Percentiles rank a stretch among this genome's conserved stretches.
Evolutionary conservation across 2,113 vertebrate species (phyloP).

Genomic region (Dipodomys stephensi): DNA sequence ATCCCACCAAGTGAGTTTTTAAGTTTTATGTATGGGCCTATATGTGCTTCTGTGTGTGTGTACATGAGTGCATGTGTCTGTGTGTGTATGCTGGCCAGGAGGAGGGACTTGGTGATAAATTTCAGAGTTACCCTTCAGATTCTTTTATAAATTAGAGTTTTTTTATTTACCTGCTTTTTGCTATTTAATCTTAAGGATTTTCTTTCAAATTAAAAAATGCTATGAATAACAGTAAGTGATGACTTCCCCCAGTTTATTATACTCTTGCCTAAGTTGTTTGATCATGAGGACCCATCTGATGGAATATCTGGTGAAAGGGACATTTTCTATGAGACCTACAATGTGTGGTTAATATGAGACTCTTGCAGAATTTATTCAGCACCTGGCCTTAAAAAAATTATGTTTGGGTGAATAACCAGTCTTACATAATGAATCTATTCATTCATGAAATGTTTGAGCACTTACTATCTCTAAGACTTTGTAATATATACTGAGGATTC

Average conservation of each 20-base stretch:
- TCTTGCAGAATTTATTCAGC: background rate
- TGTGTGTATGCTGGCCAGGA: background rate
- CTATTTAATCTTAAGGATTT: background rate
- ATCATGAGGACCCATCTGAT: background rate
- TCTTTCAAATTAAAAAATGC: slow-evolving; percentile 18
- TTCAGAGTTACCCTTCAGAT: slow-evolving; percentile 67
- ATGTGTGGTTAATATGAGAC: background rate
- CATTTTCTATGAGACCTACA: background rate
- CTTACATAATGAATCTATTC: background rate
- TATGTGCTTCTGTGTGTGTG: background rate
- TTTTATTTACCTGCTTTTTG: slow-evolving; percentile 36
- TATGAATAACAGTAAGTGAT: background rate
- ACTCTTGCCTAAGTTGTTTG: slow-evolving; percentile 6
- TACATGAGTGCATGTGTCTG: background rate
- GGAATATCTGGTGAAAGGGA: background rate
- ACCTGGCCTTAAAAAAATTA: slow-evolving; percentile 40
- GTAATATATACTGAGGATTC: background rate
- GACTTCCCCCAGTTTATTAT: background rate
- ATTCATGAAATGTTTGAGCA: slow-evolving; percentile 43
- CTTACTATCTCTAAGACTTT: background rate
- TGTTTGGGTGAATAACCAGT: background rate
- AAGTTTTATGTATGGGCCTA: background rate
- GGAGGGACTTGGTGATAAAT: slow-evolving; percentile 39
- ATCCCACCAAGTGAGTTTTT: slow-evolving; percentile 96
- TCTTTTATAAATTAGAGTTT: slow-evolving; percentile 15